Percentiles rank a stretch among this genome's conserved stretches.
Evolutionary conservation across 2,888 invertebrate species (phyloP).

Genomic region (Drosophila borborema): DNA sequence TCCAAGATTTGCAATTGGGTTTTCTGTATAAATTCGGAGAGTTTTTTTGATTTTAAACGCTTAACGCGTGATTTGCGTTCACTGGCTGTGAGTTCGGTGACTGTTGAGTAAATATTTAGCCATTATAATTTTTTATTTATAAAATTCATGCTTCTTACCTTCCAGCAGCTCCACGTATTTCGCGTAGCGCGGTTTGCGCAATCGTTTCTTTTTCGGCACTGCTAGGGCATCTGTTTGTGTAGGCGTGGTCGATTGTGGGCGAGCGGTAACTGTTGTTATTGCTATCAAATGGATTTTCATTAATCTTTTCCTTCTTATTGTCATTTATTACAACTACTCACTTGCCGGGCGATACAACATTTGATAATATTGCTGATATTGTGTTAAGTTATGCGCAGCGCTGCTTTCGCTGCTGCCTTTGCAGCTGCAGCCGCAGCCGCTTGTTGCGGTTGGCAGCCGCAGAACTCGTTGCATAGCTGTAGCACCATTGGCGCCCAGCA

Average conservation of each 20-base stretch:
- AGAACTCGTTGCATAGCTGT: slow-evolving; percentile 71
- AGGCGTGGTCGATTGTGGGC: slow-evolving; percentile 79
- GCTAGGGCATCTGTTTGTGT: slow-evolving; percentile 65
- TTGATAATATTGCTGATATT: slow-evolving; percentile 72
- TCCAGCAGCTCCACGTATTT: slow-evolving; percentile 90
- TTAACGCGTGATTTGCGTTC: slow-evolving; percentile 89
- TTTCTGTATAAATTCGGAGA: slow-evolving; percentile 88
- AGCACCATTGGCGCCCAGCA: slow-evolving; percentile 73
- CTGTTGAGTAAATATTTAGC: slow-evolving; percentile 83
- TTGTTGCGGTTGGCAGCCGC: slow-evolving; percentile 54
- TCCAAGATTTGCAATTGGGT: slow-evolving; percentile 83
- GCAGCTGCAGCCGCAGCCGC: slow-evolving; percentile 47
- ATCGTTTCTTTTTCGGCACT: slow-evolving; percentile 63
- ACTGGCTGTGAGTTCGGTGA: slow-evolving; percentile 88
- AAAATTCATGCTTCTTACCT: slow-evolving; percentile 85
- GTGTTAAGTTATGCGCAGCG: slow-evolving; percentile 53
- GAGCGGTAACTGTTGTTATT: slow-evolving; percentile 34
- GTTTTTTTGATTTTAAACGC: slow-evolving; percentile 88
- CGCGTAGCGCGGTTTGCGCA: slow-evolving; percentile 82
- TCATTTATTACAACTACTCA: slow-evolving; percentile 27
- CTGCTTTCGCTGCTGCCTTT: slow-evolving; percentile 27
- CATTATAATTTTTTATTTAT: not conserved
- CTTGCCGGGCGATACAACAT: slow-evolving; percentile 73
- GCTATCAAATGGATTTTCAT: slow-evolving; percentile 16
- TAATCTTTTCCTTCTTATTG: not conserved